A percentile compares a stretch with the other conserved stretches of the same genome.
Evolutionary conservation across 2,113 vertebrate genomes (phyloP).

Genomic region (Mus spicilegus): DNA sequence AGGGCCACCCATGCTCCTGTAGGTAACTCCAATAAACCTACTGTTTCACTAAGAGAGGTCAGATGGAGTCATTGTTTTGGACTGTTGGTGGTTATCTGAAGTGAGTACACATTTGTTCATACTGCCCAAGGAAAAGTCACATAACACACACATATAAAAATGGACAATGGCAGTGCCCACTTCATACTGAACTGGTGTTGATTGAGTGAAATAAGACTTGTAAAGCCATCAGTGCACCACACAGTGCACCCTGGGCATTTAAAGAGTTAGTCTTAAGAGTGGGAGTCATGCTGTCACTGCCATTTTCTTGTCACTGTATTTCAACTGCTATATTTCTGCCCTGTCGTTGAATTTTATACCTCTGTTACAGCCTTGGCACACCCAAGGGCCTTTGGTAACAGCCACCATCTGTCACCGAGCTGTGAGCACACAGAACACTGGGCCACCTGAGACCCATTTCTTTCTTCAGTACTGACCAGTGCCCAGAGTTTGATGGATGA

Average conservation of each 20-base stretch:
- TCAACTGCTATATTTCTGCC: not conserved
- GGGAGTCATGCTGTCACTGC: not conserved
- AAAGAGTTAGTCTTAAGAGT: not conserved
- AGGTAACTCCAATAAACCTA: not conserved
- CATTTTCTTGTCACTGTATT: not conserved
- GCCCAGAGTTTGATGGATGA: not conserved
- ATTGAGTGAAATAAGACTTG: not conserved
- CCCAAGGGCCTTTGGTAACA: not conserved
- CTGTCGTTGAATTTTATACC: conserved; percentile 28
- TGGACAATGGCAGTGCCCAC: not conserved
- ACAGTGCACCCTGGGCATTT: not conserved
- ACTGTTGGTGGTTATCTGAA: not conserved
- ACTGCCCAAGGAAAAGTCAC: not conserved
- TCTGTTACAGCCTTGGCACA: not conserved
- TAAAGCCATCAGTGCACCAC: not conserved
- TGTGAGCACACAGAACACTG: not conserved
- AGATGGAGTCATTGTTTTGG: not conserved
- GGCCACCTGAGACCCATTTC: not conserved
- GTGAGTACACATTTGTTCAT: not conserved
- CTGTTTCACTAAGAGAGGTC: rapidly evolving
- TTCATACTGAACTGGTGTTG: not conserved
- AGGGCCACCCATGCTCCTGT: not conserved
- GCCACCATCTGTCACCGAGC: not conserved
- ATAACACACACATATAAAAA: not conserved
- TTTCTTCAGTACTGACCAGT: not conserved